Evolutionary conservation across 2,797 vertebrate species (phyloP).

Genomic region (Rachycentron canadum): DNA sequence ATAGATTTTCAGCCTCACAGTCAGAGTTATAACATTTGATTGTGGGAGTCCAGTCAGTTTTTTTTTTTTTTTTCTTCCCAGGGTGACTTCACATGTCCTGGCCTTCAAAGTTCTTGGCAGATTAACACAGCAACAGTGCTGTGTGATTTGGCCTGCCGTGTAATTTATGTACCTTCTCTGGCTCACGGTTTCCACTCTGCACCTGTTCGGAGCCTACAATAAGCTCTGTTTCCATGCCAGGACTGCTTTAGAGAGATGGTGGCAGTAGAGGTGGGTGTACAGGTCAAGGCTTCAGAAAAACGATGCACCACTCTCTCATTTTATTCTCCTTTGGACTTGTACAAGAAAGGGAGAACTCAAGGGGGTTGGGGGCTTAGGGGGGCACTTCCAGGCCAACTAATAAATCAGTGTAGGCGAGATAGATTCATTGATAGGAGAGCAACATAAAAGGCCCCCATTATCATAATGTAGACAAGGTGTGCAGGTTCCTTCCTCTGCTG

Average conservation of each 20-base stretch:
- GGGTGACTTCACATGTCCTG: slow-evolving; percentile 72
- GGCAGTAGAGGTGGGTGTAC: slow-evolving; percentile 61
- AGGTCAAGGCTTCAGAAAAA: slow-evolving; percentile 64
- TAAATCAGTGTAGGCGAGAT: slow-evolving; percentile 80
- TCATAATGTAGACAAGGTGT: slow-evolving; percentile 83
- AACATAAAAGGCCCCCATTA: slow-evolving; percentile 76
- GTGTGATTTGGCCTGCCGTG: slow-evolving; percentile 72
- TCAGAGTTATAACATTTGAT: slow-evolving; percentile 51
- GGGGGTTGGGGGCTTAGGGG: slow-evolving; percentile 23
- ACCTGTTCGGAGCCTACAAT: slow-evolving; percentile 82
- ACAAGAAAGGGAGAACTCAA: slow-evolving; percentile 54
- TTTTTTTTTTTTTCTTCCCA: slow-evolving; percentile 46
- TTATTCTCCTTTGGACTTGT: slow-evolving; percentile 55
- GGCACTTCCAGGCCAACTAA: slow-evolving; percentile 60
- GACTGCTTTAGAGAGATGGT: slow-evolving; percentile 45
- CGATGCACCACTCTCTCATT: slow-evolving; percentile 51
- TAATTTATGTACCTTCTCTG: slow-evolving; percentile 83
- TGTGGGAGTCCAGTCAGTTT: slow-evolving; percentile 30
- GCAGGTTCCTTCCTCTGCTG: slow-evolving; percentile 37
- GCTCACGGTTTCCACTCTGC: slow-evolving; percentile 72
- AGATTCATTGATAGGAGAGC: slow-evolving; percentile 78
- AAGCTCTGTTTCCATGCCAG: slow-evolving; percentile 67
- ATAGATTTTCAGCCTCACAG: slow-evolving; percentile 12
- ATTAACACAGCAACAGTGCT: slow-evolving; percentile 79
- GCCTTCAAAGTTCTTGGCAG: slow-evolving; percentile 83